phyloP scores from a whole-genome alignment of 2,113 vertebrate genomes.

The Larimichthys crocea region DNA sequence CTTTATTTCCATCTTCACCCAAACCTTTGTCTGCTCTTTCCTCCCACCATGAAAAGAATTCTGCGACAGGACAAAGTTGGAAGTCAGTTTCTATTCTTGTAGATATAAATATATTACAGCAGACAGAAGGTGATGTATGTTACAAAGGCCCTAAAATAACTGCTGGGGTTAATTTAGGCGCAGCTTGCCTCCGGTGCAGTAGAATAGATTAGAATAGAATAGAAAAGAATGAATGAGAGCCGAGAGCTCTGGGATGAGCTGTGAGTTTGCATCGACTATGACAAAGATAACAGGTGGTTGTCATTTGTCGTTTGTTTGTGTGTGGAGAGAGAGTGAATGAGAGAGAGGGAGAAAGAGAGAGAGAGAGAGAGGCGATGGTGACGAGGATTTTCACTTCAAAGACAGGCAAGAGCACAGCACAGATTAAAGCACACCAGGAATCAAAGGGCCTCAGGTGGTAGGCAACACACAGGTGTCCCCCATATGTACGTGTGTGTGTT shows the following conservation, averaged over 20 bases:
- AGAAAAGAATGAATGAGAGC: constrained; percentile 39
- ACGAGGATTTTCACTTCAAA: constrained; percentile 85
- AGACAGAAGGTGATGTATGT: constrained; percentile 73
- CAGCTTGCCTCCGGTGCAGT: constrained; percentile 27
- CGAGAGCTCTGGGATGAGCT: constrained; percentile 15
- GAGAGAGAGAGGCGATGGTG: constrained; percentile 50
- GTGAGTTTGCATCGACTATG: constrained; percentile 12
- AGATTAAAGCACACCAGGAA: constrained; percentile 86
- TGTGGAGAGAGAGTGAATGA: constrained; percentile 3
- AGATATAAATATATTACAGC: constrained; percentile 63
- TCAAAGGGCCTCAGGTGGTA: constrained; percentile 82
- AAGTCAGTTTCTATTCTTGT: constrained; percentile 74
- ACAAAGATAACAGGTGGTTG: constrained; percentile 64
- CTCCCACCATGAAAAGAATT: constrained; percentile 12
- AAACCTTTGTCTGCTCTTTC: constrained; percentile 6
- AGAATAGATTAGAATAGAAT: constrained; percentile 26
- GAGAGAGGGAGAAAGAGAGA: constrained; percentile 14
- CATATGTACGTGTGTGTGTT: constrained; percentile 19
- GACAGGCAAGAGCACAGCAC: constrained; percentile 64
- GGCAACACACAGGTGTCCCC: constrained; percentile 74
- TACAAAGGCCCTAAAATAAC: constrained; percentile 65
- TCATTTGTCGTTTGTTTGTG: constrained; percentile 41
- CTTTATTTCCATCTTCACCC: neutral
- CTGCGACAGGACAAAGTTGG: constrained; percentile 28
- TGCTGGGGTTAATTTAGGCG: constrained; percentile 62